These are phyloP conservation scores for Oscheius sp. DNA, from an alignment of 1,140 invertebrate genomes.

Conservation along the genomic window DNA sequence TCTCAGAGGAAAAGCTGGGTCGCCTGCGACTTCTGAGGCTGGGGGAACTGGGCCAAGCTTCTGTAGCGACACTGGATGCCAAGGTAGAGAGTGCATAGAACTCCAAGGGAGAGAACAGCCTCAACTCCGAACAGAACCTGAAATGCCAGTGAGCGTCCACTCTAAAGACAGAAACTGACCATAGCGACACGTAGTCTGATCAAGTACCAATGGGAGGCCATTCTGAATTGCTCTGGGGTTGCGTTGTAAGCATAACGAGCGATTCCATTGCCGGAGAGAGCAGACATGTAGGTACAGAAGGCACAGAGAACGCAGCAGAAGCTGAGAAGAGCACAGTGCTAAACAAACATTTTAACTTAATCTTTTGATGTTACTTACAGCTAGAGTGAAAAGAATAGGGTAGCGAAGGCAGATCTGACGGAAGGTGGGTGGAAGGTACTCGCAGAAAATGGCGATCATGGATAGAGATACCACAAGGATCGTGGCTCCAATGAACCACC, in stretches of 20 bases:
- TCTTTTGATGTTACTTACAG: neutral
- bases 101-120: neutral
- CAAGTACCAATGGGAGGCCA: neutral
- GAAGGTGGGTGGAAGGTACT: neutral
- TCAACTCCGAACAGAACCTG: neutral
- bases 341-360: neutral
- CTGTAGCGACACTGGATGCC: constrained; percentile 2
- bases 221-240: neutral
- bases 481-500: neutral
- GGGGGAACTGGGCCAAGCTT: neutral
- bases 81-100: neutral
- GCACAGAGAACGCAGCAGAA: neutral
- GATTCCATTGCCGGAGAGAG: neutral
- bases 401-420: neutral
- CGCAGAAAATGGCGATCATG: neutral
- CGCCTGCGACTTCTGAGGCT: neutral
- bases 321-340: neutral
- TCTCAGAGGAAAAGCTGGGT: neutral
- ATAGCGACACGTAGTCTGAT: no score
- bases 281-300: neutral
- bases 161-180: no score
- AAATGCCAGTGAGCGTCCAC: no score
- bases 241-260: neutral
- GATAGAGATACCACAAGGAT: neutral
- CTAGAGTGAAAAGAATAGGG: neutral